These are phyloP conservation scores for Tillus elongatus DNA, from an alignment of 2,888 invertebrate genomes.

Conservation along the genomic window DNA sequence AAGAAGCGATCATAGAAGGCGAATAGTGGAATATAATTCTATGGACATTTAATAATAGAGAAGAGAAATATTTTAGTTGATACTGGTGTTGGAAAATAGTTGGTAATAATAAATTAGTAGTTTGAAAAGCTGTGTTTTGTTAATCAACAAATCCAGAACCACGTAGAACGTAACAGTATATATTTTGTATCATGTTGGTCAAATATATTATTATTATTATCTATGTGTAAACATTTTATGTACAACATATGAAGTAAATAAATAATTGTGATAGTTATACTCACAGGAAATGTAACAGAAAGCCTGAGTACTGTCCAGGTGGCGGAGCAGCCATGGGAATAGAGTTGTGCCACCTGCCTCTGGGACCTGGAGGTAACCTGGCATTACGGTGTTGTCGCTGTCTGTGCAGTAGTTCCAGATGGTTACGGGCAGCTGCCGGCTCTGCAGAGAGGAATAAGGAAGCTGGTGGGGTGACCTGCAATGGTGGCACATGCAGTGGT, in stretches of 20 bases:
- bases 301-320: slow-evolving; percentile 57
- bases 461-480: slow-evolving; percentile 47
- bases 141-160: too few species aligned
- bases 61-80: too few species aligned
- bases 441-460: slow-evolving; percentile 38
- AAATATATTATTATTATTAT: slow-evolving; percentile 1
- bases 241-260: background rate
- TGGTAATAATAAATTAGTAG: too few species aligned
- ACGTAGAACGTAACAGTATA: too few species aligned
- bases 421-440: slow-evolving; percentile 36
- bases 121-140: too few species aligned
- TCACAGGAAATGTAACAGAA: slow-evolving; percentile 78
- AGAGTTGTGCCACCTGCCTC: slow-evolving; percentile 42
- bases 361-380: slow-evolving; percentile 22
- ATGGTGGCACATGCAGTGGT: slow-evolving; percentile 41
- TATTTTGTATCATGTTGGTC: too few species aligned
- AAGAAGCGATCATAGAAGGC: too few species aligned
- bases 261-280: background rate
- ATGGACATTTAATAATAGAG: too few species aligned
- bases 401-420: slow-evolving; percentile 41
- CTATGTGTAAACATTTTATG: too few species aligned
- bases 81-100: too few species aligned
- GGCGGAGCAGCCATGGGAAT: slow-evolving; percentile 45
- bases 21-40: too few species aligned
- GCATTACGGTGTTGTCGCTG: slow-evolving; percentile 28